Evolutionary conservation across 1,140 invertebrate genomes (phyloP).

Genomic region (Linepithema humile): DNA sequence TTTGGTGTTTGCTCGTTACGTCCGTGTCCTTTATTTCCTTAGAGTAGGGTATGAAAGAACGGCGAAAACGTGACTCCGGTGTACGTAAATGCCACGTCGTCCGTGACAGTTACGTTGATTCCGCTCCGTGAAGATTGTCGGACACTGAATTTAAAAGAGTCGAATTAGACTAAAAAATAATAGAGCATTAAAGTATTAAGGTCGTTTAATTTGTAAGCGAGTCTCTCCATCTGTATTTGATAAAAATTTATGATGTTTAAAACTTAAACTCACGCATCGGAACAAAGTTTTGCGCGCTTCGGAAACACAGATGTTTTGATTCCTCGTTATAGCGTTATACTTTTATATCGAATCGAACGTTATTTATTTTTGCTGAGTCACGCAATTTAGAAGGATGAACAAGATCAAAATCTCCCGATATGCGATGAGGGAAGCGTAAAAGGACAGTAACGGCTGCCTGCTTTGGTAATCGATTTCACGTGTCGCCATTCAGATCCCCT

Average conservation of each 20-base stretch:
- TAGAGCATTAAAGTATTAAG: constrained; percentile 19
- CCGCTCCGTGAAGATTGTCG: constrained; percentile 4
- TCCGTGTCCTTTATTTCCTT: constrained; percentile 39
- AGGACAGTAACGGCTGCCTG: constrained; percentile 10
- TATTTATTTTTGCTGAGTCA: not conserved
- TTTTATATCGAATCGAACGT: not conserved
- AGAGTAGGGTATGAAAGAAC: constrained; percentile 8
- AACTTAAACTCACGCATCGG: not conserved
- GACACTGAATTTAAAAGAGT: constrained; percentile 32
- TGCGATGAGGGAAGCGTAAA: constrained; percentile 12
- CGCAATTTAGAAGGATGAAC: not conserved
- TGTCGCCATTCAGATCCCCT: constrained; percentile 51
- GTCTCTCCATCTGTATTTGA: not conserved
- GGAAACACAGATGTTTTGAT: too few species aligned
- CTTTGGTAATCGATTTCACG: constrained; percentile 51
- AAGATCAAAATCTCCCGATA: constrained; percentile 7
- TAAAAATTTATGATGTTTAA: not conserved
- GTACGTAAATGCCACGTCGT: constrained; percentile 35
- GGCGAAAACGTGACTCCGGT: constrained; percentile 33
- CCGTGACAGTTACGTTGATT: constrained; percentile 29
- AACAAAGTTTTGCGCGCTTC: not conserved
- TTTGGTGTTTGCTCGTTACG: constrained; percentile 66
- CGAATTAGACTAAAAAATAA: constrained; percentile 44
- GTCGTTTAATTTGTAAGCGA: constrained; percentile 23
- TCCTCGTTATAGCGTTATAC: not conserved